Evolutionary conservation across 2,888 invertebrate genomes (phyloP), one percentile per base, ranked within the genome.

Genomic region (Acanthosoma haemorrhoidale): DNA sequence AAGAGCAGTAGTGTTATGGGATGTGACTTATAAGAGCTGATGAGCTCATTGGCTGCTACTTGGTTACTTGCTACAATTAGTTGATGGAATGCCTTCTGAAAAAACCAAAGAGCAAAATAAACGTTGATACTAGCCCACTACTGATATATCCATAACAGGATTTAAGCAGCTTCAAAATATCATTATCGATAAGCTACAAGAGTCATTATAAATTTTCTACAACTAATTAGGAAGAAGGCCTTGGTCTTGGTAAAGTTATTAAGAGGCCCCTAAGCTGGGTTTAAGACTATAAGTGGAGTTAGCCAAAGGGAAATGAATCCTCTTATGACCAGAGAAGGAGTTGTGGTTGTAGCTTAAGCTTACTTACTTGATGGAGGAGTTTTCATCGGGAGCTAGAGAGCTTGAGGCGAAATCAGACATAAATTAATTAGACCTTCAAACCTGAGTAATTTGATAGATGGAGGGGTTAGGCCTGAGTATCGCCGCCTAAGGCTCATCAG

Each of bases 321-420:
- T 51, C 51, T 51, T 51, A 51, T 51, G 51, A 51, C 51, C 51
- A 51, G n/a, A n/a, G n/a, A n/a, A 51, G 51, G 51, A 51, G 51
- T 51, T 51, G 51, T 51, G 51, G 51, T 51, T 51, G 13, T 51
- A 25, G 51, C 25, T 43, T 43, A 43, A 25, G 51, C 51, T 51
- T 51, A 51, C 51, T 6, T 25, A 11, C 51, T 51, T 51, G 25
- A 51, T 51, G 25, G 25, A 4, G 2, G 25, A 51, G 51, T 51
- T 51, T 51, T 25, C 13, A 25, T 13, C 51, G 25, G 21, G n/a
- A 21, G 5, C 51, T 51, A 3, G n/a, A n/a, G n/a, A n/a, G n/a
- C n/a, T n/a, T n/a, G n/a, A n/a, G n/a, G n/a, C n/a, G n/a, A 25
- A 51, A 51, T 18, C 29, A 51, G 25, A n/a, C 51, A 29, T 51